phyloP scores from a whole-genome alignment of 2,888 invertebrate species.

The Cyaniris semiargus region DNA sequence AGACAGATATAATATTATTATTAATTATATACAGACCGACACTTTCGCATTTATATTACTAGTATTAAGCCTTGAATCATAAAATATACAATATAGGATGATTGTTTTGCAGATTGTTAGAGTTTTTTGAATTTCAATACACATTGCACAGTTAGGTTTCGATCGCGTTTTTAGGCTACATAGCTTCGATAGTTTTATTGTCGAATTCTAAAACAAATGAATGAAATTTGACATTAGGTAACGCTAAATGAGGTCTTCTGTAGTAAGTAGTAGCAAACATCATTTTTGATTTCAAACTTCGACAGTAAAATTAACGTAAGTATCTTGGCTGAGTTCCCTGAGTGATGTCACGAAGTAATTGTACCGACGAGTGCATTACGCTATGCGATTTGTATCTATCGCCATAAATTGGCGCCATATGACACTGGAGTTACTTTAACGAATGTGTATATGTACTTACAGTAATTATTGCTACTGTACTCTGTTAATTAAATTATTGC shows the following conservation, averaged over 20 bases:
- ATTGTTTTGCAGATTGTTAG: background rate
- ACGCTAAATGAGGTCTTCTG: too few species aligned
- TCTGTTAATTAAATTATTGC: background rate
- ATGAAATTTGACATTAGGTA: too few species aligned
- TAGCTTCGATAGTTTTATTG: too few species aligned
- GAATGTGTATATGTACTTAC: background rate
- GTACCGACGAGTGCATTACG: conserved; percentile 6
- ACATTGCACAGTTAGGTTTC: background rate
- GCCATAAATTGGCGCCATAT: background rate
- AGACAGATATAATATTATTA: too few species aligned
- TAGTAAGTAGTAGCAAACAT: too few species aligned
- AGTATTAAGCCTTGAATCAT: too few species aligned
- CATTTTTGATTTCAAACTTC: background rate
- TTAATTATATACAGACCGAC: too few species aligned
- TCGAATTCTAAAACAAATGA: too few species aligned
- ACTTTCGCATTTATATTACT: too few species aligned
- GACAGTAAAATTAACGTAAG: background rate
- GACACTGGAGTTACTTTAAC: background rate
- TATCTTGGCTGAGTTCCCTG: background rate
- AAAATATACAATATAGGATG: too few species aligned
- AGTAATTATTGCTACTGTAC: background rate
- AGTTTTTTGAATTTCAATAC: background rate
- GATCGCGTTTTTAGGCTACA: too few species aligned
- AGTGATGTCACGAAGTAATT: conserved; percentile 25
- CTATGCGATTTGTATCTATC: conserved; percentile 2